These are phyloP conservation scores for Ophioninae sp. DNA, from an alignment of 2,888 invertebrate genomes.

Conservation along the genomic window DNA sequence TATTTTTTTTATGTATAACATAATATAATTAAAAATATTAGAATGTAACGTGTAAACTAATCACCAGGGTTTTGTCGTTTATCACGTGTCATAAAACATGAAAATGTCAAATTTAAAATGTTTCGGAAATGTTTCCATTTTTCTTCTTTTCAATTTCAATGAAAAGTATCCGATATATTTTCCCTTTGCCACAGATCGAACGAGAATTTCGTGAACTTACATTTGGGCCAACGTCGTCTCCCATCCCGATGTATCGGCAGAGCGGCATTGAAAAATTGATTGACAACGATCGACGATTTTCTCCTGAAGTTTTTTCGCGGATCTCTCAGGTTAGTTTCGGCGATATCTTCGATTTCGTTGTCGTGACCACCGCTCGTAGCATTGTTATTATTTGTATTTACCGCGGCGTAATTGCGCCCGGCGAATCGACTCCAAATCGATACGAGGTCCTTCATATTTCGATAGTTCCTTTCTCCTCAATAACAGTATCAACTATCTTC, in stretches of 20 bases:
- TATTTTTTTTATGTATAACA: no score
- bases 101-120: no score
- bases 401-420: constrained; percentile 83
- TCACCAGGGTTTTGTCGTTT: no score
- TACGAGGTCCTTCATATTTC: constrained; percentile 84
- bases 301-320: constrained; percentile 78
- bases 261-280: constrained; percentile 81
- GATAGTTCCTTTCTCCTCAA: constrained; percentile 8
- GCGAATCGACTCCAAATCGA: constrained; percentile 84
- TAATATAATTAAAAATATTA: no score
- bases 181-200: background rate
- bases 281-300: constrained; percentile 80
- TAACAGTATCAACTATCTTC: background rate
- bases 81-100: no score
- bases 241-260: constrained; percentile 80
- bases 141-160: background rate
- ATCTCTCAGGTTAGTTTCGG: constrained; percentile 63
- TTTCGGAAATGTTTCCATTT: background rate
- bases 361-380: constrained; percentile 41
- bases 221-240: constrained; percentile 80
- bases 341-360: constrained; percentile 61
- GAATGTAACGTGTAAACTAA: no score
- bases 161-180: background rate
- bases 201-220: constrained; percentile 78
- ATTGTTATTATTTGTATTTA: constrained; percentile 77